phyloP scores from a whole-genome alignment of 2,888 invertebrate genomes.

The Mythimna lalbum region DNA sequence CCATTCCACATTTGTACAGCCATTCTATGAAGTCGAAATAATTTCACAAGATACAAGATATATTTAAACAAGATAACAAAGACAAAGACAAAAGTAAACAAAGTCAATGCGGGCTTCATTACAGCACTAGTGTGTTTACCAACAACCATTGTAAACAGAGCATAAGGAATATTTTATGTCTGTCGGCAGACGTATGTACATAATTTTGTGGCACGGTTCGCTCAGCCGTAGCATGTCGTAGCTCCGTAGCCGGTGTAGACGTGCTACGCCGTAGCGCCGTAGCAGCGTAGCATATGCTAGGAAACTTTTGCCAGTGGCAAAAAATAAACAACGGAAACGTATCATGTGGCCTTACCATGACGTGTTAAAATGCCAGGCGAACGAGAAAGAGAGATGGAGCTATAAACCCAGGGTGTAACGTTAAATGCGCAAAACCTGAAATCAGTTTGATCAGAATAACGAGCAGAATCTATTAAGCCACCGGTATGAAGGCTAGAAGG shows the following conservation, averaged over 20 bases:
- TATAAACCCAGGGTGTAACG: no score
- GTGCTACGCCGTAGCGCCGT: slow-evolving; percentile 52
- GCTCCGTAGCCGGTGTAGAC: slow-evolving; percentile 57
- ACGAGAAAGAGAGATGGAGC: no score
- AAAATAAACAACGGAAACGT: neutral
- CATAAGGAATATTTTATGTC: slow-evolving; percentile 48
- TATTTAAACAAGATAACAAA: slow-evolving; percentile 9
- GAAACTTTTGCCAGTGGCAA: neutral
- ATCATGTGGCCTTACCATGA: neutral
- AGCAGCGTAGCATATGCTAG: slow-evolving; percentile 45
- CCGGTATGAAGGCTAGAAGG: no score
- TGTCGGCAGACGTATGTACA: slow-evolving; percentile 27
- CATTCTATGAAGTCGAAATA: neutral
- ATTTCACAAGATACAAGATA: slow-evolving; percentile 10
- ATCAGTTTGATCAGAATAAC: no score
- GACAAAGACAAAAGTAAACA: slow-evolving; percentile 20
- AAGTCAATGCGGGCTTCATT: slow-evolving; percentile 25
- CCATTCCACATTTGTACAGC: neutral
- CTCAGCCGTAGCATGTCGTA: slow-evolving; percentile 65
- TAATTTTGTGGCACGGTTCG: slow-evolving; percentile 45
- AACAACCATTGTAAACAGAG: slow-evolving; percentile 23
- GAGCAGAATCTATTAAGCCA: no score
- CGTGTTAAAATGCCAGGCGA: no score
- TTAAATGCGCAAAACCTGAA: no score
- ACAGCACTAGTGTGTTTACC: slow-evolving; percentile 9